These are phyloP conservation scores for Chrysemys picta DNA, from an alignment of 2,113 vertebrate species.

Conservation along the genomic window DNA sequence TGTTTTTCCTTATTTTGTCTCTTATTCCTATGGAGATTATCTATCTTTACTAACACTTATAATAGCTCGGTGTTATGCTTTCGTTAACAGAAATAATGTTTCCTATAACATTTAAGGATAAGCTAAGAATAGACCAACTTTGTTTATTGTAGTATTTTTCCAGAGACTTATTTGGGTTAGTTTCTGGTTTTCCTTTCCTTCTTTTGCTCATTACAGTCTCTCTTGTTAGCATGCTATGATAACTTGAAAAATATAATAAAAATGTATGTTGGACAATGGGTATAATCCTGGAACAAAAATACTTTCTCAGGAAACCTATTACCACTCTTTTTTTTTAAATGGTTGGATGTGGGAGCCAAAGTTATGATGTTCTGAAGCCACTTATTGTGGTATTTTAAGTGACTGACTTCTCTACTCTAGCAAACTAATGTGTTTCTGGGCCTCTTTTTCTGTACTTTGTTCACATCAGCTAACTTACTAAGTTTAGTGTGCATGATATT, in stretches of 20 bases:
- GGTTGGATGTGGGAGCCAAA: neutral
- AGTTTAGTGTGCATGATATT: slow-evolving; percentile 6
- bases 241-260: neutral
- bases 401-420: slow-evolving; percentile 17
- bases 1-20: neutral
- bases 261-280: neutral
- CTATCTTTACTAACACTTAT: neutral
- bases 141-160: neutral
- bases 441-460: neutral
- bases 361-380: neutral
- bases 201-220: neutral
- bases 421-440: neutral
- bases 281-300: neutral
- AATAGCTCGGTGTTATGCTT: neutral
- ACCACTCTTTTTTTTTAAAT: neutral
- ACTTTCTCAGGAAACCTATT: neutral
- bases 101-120: neutral
- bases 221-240: neutral
- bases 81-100: neutral
- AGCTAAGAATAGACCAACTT: neutral
- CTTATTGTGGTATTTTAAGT: neutral
- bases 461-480: neutral
- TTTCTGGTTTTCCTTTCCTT: accelerated
- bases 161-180: neutral
- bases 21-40: neutral